phyloP scores from a whole-genome alignment of 2,113 vertebrate genomes.

The Candoia aspera region DNA sequence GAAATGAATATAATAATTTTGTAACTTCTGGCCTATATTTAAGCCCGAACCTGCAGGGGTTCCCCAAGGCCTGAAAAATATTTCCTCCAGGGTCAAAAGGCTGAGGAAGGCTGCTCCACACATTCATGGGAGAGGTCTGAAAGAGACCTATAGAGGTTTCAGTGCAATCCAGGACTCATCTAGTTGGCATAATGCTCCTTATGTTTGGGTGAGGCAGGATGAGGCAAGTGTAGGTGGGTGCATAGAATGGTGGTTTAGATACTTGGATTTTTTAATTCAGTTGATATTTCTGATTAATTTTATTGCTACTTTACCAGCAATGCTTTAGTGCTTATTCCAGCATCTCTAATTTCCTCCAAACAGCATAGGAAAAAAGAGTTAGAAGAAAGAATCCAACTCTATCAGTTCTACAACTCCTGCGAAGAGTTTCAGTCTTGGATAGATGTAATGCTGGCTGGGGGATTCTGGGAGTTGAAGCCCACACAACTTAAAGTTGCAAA shows the following conservation, averaged over 20 bases:
- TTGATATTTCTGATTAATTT: neutral
- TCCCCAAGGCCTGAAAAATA: too few species aligned
- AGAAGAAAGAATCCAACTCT: slow-evolving; percentile 81
- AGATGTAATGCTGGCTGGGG: slow-evolving; percentile 53
- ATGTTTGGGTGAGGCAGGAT: too few species aligned
- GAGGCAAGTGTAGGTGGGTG: neutral
- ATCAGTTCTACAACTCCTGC: slow-evolving; percentile 81
- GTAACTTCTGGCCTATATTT: too few species aligned
- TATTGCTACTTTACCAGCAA: slow-evolving; percentile 10
- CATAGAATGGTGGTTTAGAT: neutral
- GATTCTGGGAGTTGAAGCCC: too few species aligned
- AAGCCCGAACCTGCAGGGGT: too few species aligned
- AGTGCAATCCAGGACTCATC: neutral
- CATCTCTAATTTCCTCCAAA: neutral
- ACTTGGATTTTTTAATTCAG: neutral
- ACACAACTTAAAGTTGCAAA: too few species aligned
- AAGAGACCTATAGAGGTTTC: too few species aligned
- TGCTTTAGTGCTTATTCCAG: neutral
- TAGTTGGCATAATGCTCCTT: too few species aligned
- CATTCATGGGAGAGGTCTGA: too few species aligned
- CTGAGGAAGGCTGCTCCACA: too few species aligned
- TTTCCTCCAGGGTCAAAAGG: too few species aligned
- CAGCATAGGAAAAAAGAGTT: slow-evolving; percentile 72
- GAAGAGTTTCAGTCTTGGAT: slow-evolving; percentile 88
- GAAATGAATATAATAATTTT: too few species aligned